Conservation (phyloP, 2,113 vertebrate species). For the Cranoglanis bouderius region DNA sequence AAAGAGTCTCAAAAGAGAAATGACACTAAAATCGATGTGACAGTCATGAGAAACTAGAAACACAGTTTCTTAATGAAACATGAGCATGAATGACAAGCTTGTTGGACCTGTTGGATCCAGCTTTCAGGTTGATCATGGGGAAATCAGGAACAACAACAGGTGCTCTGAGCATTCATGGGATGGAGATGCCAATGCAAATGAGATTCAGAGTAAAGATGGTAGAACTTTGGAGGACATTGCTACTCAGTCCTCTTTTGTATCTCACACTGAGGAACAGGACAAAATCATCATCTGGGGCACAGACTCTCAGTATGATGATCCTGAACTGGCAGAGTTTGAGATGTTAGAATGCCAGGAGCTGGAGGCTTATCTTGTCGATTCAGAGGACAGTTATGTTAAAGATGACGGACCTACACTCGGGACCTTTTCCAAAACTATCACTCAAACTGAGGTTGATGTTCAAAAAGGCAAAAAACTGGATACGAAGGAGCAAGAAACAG, state of each 20-base stretch:
- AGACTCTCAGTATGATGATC: conserved; percentile 74
- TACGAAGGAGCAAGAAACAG: conserved; percentile 29
- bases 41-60: conserved; percentile 38
- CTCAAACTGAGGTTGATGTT: neutral
- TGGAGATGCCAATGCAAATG: conserved; percentile 73
- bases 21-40: conserved; percentile 20
- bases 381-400: conserved; percentile 65
- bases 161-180: conserved; percentile 48
- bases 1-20: conserved; percentile 24
- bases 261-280: conserved; percentile 60
- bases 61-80: conserved; percentile 58
- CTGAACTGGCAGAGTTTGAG: conserved; percentile 77
- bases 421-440: neutral
- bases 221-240: conserved; percentile 48
- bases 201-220: conserved; percentile 58
- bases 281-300: conserved; percentile 72
- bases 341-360: conserved; percentile 77
- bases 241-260: conserved; percentile 48
- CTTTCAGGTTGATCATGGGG: conserved; percentile 46
- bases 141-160: conserved; percentile 71
- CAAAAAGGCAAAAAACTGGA: conserved; percentile 8
- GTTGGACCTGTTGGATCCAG: conserved; percentile 32
- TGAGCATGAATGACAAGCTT: conserved; percentile 66
- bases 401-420: conserved; percentile 34
- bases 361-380: conserved; percentile 68